Percentiles rank a stretch among this genome's conserved stretches.
Conservation (phyloP, 2,797 vertebrate genomes). For the Aeoliscus strigatus region DNA sequence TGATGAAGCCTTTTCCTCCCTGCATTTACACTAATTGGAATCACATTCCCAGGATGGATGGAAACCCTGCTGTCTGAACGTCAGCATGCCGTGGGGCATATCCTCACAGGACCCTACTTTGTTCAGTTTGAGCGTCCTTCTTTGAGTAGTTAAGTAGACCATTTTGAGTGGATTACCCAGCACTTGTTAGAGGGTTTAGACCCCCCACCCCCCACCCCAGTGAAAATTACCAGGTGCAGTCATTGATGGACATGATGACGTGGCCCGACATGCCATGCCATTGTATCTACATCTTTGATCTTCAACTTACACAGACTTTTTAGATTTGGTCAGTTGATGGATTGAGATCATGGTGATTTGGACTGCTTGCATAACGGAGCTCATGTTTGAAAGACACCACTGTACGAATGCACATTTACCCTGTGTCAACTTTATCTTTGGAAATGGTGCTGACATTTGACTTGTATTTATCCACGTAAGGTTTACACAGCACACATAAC, state of each 20-base stretch:
- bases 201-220: slow-evolving; percentile 7
- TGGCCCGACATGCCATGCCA: slow-evolving; percentile 12
- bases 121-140: slow-evolving; percentile 21
- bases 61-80: slow-evolving; percentile 25
- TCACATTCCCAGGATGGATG: slow-evolving; percentile 2
- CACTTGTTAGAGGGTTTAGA: slow-evolving; percentile 4
- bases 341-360: slow-evolving; percentile 7
- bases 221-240: slow-evolving; percentile 10
- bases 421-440: slow-evolving; percentile 28
- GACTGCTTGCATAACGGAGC: slow-evolving; percentile 18
- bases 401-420: slow-evolving; percentile 19
- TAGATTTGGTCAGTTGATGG: slow-evolving; percentile 13
- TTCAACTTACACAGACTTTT: slow-evolving; percentile 14
- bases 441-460: slow-evolving; percentile 31
- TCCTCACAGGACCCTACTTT: slow-evolving; percentile 13
- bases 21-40: slow-evolving; percentile 7
- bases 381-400: slow-evolving; percentile 20
- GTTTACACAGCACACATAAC: slow-evolving; percentile 24
- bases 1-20: not conserved
- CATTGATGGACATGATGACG: slow-evolving; percentile 24
- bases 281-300: slow-evolving; percentile 8
- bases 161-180: slow-evolving; percentile 37
- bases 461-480: slow-evolving; percentile 17
- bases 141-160: slow-evolving; percentile 21
- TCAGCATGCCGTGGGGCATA: slow-evolving; percentile 19